Percentiles rank a stretch among this genome's conserved stretches.
Evolutionary conservation across 2,888 invertebrate genomes (phyloP).

Genomic region (Amphipoea oculea): DNA sequence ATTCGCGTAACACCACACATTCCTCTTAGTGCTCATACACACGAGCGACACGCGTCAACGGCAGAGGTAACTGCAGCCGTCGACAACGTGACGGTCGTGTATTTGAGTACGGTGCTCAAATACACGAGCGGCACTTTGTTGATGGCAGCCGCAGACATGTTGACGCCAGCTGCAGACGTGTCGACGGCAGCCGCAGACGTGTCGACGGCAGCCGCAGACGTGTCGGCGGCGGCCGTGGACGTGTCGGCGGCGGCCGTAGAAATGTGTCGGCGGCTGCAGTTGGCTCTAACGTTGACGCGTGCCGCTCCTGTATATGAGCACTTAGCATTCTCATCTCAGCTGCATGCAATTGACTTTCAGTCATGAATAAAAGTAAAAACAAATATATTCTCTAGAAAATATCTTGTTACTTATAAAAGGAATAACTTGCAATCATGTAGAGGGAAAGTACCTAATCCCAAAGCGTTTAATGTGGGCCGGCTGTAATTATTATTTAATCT

Average conservation of each 20-base stretch:
- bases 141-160: too few relatives aligned
- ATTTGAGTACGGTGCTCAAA: too few relatives aligned
- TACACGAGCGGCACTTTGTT: too few relatives aligned
- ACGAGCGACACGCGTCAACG: not conserved
- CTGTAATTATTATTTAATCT: slow-evolving; percentile 59
- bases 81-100: too few relatives aligned
- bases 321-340: not conserved
- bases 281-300: not conserved
- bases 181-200: too few relatives aligned
- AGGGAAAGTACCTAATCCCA: slow-evolving; percentile 31
- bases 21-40: too few relatives aligned
- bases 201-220: too few relatives aligned
- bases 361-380: not conserved
- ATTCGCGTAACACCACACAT: not conserved
- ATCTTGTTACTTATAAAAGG: slow-evolving; percentile 14
- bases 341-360: not conserved
- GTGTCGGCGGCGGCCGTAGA: too few relatives aligned
- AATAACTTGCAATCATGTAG: slow-evolving; percentile 38
- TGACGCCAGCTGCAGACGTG: too few relatives aligned
- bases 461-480: slow-evolving; percentile 41
- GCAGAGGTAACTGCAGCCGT: not conserved
- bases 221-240: too few relatives aligned
- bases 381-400: slow-evolving; percentile 1
- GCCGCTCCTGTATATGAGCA: not conserved
- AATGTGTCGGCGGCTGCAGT: too few relatives aligned